Percentiles rank a stretch among this genome's conserved stretches.
phyloP scores from a whole-genome alignment of 2,113 vertebrate species.

The Paramisgurnus dabryanus region DNA sequence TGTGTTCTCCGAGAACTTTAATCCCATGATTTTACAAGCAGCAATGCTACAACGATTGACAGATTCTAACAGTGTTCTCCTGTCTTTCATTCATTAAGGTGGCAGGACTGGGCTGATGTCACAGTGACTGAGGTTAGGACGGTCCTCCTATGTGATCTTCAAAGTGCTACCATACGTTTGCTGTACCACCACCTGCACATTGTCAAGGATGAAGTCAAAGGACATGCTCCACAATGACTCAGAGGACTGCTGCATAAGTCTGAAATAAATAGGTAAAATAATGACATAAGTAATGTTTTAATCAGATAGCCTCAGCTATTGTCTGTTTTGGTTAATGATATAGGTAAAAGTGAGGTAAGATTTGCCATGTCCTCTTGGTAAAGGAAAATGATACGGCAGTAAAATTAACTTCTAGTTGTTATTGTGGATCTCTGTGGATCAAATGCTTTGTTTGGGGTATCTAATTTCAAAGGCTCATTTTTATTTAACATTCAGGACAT shows the following conservation, averaged over 20 bases:
- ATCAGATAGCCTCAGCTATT: not conserved
- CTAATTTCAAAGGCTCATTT: not conserved
- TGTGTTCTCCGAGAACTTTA: conserved; percentile 30
- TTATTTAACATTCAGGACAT: not conserved
- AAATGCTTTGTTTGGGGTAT: no score
- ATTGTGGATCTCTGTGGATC: no score
- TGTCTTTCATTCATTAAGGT: conserved; percentile 21
- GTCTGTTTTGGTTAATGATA: not conserved
- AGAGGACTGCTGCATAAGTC: conserved; percentile 94
- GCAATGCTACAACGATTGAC: conserved; percentile 31
- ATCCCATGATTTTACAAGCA: not conserved
- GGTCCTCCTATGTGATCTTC: conserved; percentile 83
- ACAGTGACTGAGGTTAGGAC: conserved; percentile 51
- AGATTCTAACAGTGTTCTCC: conserved; percentile 11
- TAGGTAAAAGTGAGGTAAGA: no score
- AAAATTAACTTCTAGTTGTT: no score
- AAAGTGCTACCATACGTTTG: conserved; percentile 96
- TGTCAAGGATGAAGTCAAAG: conserved; percentile 99
- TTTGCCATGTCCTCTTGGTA: no score
- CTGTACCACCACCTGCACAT: conserved; percentile 96
- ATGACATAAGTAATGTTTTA: not conserved
- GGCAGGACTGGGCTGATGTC: conserved; percentile 44
- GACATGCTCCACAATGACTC: conserved; percentile 99
- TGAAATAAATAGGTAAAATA: conserved; percentile 56
- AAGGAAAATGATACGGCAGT: no score